Percentiles rank a stretch among this genome's conserved stretches.
Evolutionary conservation across 1,140 invertebrate species (phyloP).

Genomic region (Drosophila azteca): DNA sequence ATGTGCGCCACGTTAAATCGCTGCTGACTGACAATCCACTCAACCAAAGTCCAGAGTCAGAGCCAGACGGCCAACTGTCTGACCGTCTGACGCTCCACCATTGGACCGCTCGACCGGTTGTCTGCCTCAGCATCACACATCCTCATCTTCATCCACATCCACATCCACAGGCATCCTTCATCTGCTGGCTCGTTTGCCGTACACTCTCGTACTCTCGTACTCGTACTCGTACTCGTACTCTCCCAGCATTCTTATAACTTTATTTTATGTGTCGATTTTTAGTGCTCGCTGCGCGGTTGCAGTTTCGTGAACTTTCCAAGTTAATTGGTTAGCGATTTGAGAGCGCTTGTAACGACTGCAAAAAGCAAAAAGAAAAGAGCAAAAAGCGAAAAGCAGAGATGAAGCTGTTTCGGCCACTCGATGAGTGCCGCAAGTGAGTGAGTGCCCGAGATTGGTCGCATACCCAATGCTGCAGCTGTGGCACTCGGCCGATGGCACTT

Average conservation of each 20-base stretch:
- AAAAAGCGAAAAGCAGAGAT: slow-evolving; percentile 28
- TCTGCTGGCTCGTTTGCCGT: slow-evolving; percentile 20
- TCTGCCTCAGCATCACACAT: background rate
- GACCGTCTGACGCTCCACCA: slow-evolving; percentile 2
- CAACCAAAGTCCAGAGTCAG: no score
- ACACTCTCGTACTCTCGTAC: slow-evolving; percentile 17
- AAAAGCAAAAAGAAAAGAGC: slow-evolving; percentile 24
- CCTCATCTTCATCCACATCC: slow-evolving; percentile 20
- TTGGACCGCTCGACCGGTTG: slow-evolving; percentile 43
- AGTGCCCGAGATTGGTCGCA: slow-evolving; percentile 44
- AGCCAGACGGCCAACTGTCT: no score
- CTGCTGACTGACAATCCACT: slow-evolving; percentile 18
- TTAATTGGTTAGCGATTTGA: slow-evolving; percentile 77
- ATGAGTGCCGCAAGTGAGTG: slow-evolving; percentile 30
- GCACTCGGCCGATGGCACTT: no score
- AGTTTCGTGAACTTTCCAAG: slow-evolving; percentile 77
- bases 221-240: slow-evolving; percentile 10
- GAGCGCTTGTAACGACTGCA: slow-evolving; percentile 57
- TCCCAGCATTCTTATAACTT: slow-evolving; percentile 74
- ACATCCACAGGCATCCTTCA: slow-evolving; percentile 46
- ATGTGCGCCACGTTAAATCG: slow-evolving; percentile 81
- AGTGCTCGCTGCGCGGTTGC: slow-evolving; percentile 75
- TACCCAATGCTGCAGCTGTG: slow-evolving; percentile 1
- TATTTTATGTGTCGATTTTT: slow-evolving; percentile 81
- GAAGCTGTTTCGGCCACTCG: slow-evolving; percentile 30